These are phyloP conservation scores for Diachasmimorpha longicaudata DNA, from an alignment of 1,140 invertebrate species.

Conservation along the genomic window DNA sequence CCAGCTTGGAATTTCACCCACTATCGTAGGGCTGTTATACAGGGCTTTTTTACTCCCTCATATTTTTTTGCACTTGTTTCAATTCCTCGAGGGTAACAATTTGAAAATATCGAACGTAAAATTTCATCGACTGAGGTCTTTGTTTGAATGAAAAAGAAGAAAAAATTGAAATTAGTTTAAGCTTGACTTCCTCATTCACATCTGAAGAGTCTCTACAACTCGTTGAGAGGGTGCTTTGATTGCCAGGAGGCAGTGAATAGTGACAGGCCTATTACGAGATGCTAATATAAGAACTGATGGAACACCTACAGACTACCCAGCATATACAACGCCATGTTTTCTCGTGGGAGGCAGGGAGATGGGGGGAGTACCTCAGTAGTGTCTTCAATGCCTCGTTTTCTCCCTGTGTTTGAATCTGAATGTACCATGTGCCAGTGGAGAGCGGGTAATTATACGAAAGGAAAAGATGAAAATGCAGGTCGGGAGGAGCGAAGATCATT, in stretches of 20 bases:
- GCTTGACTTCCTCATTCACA: not conserved
- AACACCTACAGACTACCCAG: slow-evolving; percentile 19
- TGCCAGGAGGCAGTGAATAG: slow-evolving; percentile 34
- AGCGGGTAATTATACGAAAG: slow-evolving; percentile 33
- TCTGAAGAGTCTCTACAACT: slow-evolving; percentile 14
- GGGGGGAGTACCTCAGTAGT: too few relatives aligned
- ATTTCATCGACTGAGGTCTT: too few relatives aligned
- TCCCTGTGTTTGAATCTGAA: not conserved
- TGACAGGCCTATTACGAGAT: slow-evolving; percentile 40
- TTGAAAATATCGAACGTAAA: too few relatives aligned
- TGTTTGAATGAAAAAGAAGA: too few relatives aligned
- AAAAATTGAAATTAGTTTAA: too few relatives aligned
- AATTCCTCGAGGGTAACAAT: too few relatives aligned
- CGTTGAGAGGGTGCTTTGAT: slow-evolving; percentile 29
- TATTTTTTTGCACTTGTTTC: too few relatives aligned
- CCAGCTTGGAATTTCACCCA: slow-evolving; percentile 24
- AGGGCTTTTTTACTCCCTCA: too few relatives aligned
- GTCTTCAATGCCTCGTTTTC: slow-evolving; percentile 1
- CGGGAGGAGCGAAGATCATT: not conserved
- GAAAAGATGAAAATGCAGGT: slow-evolving; percentile 18
- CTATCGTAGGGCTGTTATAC: not conserved
- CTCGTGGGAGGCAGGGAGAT: not conserved
- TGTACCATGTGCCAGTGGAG: not conserved
- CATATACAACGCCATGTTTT: not conserved
- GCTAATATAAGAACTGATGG: slow-evolving; percentile 38